phyloP scores from a whole-genome alignment of 2,797 vertebrate species.

The Molossus molossus region DNA sequence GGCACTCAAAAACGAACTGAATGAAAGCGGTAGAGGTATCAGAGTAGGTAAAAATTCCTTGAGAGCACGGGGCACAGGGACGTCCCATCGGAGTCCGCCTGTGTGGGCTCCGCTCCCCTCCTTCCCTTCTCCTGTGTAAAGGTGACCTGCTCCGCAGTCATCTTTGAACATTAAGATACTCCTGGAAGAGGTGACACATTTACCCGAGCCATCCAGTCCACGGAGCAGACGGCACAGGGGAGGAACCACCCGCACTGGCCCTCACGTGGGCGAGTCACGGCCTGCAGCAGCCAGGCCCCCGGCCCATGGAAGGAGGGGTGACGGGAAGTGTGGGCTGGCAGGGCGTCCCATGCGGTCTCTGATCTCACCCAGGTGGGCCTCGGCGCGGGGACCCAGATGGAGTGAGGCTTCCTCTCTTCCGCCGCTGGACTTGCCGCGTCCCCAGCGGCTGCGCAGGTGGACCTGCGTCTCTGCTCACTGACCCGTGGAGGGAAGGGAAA shows the following conservation, averaged over 20 bases:
- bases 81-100: not conserved
- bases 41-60: not conserved
- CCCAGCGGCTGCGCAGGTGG: not conserved
- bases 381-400: not conserved
- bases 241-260: not conserved
- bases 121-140: not conserved
- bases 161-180: constrained; percentile 38
- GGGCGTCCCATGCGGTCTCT: not conserved
- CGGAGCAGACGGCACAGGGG: not conserved
- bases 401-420: not conserved
- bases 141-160: not conserved
- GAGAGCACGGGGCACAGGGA: not conserved
- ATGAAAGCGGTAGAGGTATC: not conserved
- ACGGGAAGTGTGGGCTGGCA: not conserved
- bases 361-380: not conserved
- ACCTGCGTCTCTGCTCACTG: not conserved
- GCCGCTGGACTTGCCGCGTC: not conserved
- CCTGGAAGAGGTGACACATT: not conserved
- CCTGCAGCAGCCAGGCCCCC: not conserved
- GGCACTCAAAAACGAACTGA: not conserved
- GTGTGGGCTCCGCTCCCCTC: not conserved
- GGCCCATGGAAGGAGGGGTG: too few species aligned
- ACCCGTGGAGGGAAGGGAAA: not conserved
- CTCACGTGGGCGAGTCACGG: not conserved
- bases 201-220: not conserved